phyloP scores from a whole-genome alignment of 1,140 invertebrate genomes.

The Sycobia sp. region DNA sequence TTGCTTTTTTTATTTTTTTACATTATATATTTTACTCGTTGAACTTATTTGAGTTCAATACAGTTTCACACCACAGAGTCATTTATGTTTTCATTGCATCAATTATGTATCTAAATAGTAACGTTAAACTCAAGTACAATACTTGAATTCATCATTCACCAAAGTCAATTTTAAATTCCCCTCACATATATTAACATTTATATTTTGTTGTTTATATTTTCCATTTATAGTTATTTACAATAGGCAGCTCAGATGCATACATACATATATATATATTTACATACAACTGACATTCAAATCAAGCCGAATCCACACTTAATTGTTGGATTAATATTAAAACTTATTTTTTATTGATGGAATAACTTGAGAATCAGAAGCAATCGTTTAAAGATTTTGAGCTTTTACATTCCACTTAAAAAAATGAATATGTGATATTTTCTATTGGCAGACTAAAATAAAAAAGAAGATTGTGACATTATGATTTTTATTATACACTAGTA shows the following conservation, averaged over 20 bases:
- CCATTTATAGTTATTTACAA: conserved; percentile 22
- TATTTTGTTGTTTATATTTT: conserved; percentile 27
- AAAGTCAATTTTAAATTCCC: conserved; percentile 28
- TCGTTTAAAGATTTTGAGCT: conserved; percentile 4
- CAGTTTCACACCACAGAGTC: conserved; percentile 3
- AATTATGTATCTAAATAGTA: neutral
- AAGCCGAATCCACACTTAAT: conserved; percentile 24
- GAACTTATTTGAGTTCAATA: neutral
- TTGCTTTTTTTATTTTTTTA: conserved; percentile 25
- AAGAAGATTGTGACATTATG: conserved; percentile 6
- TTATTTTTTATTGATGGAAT: conserved; percentile 20
- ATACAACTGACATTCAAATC: conserved; percentile 1
- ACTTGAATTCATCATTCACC: conserved; percentile 31
- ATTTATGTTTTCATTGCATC: conserved; percentile 20
- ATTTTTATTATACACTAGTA: conserved; percentile 25
- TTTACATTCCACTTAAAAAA: conserved; percentile 28
- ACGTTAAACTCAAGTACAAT: conserved; percentile 16
- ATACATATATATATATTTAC: neutral
- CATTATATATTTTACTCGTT: neutral
- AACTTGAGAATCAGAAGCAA: neutral
- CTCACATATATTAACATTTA: conserved; percentile 20
- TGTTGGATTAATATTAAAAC: conserved; percentile 7
- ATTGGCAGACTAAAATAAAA: conserved; percentile 12
- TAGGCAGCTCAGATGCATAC: conserved; percentile 23
- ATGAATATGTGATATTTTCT: conserved; percentile 32